A percentile compares a stretch with the other conserved stretches of the same genome.
phyloP scores from a whole-genome alignment of 2,888 invertebrate species.

The Opisthograptis luteolata region DNA sequence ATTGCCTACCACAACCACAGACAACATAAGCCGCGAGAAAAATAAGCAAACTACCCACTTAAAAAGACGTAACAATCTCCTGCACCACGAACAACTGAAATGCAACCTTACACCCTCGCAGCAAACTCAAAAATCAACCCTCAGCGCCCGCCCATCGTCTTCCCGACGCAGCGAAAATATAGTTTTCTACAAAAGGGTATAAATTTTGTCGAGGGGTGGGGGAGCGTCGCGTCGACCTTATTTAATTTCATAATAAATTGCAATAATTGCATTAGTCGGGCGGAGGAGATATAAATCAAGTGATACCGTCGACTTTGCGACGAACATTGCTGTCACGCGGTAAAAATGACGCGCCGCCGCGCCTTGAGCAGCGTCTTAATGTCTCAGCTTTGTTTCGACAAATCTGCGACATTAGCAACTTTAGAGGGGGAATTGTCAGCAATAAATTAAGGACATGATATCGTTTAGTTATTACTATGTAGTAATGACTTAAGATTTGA shows the following conservation, averaged over 20 bases:
- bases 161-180: slow-evolving; percentile 53
- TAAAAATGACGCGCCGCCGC: slow-evolving; percentile 37
- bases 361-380: slow-evolving; percentile 25
- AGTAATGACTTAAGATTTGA: too few species aligned
- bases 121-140: slow-evolving; percentile 67
- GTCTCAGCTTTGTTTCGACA: slow-evolving; percentile 26
- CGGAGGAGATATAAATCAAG: slow-evolving; percentile 70
- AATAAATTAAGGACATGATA: slow-evolving; percentile 7
- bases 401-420: slow-evolving; percentile 16
- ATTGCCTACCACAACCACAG: slow-evolving; percentile 73
- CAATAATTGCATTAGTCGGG: slow-evolving; percentile 79
- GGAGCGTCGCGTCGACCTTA: slow-evolving; percentile 72
- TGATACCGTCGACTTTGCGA: slow-evolving; percentile 50
- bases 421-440: slow-evolving; percentile 10
- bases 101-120: slow-evolving; percentile 53
- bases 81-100: slow-evolving; percentile 47
- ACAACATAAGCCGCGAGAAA: slow-evolving; percentile 79
- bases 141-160: slow-evolving; percentile 45
- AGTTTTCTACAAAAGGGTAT: slow-evolving; percentile 73
- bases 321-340: slow-evolving; percentile 51
- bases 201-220: slow-evolving; percentile 61
- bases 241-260: slow-evolving; percentile 83
- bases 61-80: slow-evolving; percentile 62
- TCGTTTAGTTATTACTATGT: background rate
- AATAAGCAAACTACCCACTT: slow-evolving; percentile 82